Conservation (phyloP, 2,888 invertebrate species). For the Gerris lacustris region DNA sequence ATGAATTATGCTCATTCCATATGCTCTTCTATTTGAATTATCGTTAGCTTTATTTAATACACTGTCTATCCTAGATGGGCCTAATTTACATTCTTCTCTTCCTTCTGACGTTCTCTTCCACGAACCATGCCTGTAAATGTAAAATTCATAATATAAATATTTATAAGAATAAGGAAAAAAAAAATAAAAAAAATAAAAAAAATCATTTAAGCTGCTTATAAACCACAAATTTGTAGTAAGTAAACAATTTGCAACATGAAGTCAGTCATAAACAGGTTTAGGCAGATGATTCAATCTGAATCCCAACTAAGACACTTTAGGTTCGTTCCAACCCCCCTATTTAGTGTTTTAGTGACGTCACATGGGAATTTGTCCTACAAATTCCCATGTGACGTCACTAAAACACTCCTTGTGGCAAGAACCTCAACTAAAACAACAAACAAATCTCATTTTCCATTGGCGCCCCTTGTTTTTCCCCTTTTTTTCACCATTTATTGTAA, state of each 20-base stretch:
- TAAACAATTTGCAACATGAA: background rate
- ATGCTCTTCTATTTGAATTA: conserved; percentile 77
- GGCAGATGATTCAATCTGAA: too few relatives aligned
- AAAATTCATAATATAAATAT: background rate
- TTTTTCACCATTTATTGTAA: too few relatives aligned
- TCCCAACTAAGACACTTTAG: too few relatives aligned
- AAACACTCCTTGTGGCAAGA: too few relatives aligned
- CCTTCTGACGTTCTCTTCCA: conserved; percentile 26
- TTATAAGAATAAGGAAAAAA: conserved; percentile 4
- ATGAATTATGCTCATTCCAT: conserved; percentile 70
- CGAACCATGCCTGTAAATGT: conserved; percentile 21
- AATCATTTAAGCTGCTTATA: background rate
- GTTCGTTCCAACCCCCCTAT: too few relatives aligned
- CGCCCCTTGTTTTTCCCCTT: too few relatives aligned
- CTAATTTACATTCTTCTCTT: conserved; percentile 34
- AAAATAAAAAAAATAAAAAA: background rate
- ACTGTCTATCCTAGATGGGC: conserved; percentile 59
- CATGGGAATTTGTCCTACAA: too few relatives aligned
- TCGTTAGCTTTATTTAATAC: conserved; percentile 77
- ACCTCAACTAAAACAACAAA: too few relatives aligned
- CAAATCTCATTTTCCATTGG: too few relatives aligned
- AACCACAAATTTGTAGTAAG: background rate
- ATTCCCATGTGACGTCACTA: too few relatives aligned
- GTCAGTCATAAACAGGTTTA: background rate
- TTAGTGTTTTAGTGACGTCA: too few relatives aligned